Evolutionary conservation across 2,113 vertebrate genomes (phyloP).

Genomic region (Epinephelus cyanopodus): DNA sequence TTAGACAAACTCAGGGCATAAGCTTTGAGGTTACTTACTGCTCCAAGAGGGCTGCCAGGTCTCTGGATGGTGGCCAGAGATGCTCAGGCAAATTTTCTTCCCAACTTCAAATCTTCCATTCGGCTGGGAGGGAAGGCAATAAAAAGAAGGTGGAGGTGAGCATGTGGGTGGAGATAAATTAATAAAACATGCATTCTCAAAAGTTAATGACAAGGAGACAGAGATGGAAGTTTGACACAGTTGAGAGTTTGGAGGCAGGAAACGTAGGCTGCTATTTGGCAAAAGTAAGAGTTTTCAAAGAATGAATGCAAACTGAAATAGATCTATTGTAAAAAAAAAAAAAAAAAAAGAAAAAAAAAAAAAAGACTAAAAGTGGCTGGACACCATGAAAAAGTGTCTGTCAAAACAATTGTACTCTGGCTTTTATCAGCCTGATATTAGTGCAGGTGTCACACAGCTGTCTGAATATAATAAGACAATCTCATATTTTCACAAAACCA

Average conservation of each 20-base stretch:
- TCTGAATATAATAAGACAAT: conserved; percentile 19
- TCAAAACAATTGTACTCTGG: conserved; percentile 10
- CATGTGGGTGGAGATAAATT: background rate
- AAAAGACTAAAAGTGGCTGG: background rate
- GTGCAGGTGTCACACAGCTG: conserved; percentile 17
- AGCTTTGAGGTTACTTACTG: conserved; percentile 87
- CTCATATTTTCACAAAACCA: conserved; percentile 15
- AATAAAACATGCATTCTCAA: background rate
- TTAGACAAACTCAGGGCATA: background rate
- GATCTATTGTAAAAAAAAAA: background rate
- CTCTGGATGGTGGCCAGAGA: conserved; percentile 99
- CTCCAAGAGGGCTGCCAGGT: conserved; percentile 99
- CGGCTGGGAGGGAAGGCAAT: conserved; percentile 81
- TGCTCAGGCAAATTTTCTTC: conserved; percentile 99
- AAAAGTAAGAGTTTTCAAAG: conserved; percentile 26
- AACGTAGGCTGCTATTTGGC: background rate
- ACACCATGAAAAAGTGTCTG: conserved; percentile 1
- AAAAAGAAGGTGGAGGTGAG: background rate
- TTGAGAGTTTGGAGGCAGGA: background rate
- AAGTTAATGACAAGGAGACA: conserved; percentile 6
- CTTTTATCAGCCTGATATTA: conserved; percentile 30
- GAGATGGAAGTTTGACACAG: background rate
- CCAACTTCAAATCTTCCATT: conserved; percentile 99
- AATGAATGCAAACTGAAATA: conserved; percentile 11
- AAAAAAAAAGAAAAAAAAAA: no score